Base-by-base conservation (phyloP, 2,888 invertebrate genomes). In the Spodoptera picta region DNA sequence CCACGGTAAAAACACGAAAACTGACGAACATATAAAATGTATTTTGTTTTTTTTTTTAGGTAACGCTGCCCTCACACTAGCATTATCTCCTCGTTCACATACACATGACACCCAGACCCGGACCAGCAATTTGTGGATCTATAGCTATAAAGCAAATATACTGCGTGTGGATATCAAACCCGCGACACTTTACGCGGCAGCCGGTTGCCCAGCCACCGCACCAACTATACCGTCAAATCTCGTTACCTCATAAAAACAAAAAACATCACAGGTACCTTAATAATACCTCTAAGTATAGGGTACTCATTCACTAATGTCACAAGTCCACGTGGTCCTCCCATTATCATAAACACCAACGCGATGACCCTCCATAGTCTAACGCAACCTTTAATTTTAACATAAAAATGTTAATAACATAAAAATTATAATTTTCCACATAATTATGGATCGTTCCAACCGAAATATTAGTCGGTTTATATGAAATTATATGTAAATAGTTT, bases 211-310 rank as follows among this genome's bases (percentile, higher is more conserved):
- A 19, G 19, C 19, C 19, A 19, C 19, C 1, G 19, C 19, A 19
- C 19, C 19, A 19, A 19, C 19, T 19, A 19, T 19, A 19, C 2
- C 19, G 19, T 19, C 19, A 19, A 19, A 62, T 65, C 59, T 56
- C 43, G 42, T 41, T 19, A 42, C 44, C 67, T 53, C 53, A 76
- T 73, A 49, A 69, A 48, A 65, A 52, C 60, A 69, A 75, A 62
- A 74, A 69, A 63, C 59, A 0, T 11, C n/a, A 60, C 12, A 19
- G 19, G 19, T 19, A 77, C 65, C 60, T 78, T 78, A 78, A 78
- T 72, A 78, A 78, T 60, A 49, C 54, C n/a, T 50, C 49, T 79
- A 78, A 78, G 66, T 79, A 79, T 78, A 79, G 79, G 77, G 64
- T 77, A 23, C 60, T 45, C 50, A 52, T 45, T 3, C 45, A 63